Percentiles rank a stretch among this genome's conserved stretches.
Evolutionary conservation across 2,888 invertebrate genomes (phyloP).

Genomic region (Dynastes hyllus): DNA sequence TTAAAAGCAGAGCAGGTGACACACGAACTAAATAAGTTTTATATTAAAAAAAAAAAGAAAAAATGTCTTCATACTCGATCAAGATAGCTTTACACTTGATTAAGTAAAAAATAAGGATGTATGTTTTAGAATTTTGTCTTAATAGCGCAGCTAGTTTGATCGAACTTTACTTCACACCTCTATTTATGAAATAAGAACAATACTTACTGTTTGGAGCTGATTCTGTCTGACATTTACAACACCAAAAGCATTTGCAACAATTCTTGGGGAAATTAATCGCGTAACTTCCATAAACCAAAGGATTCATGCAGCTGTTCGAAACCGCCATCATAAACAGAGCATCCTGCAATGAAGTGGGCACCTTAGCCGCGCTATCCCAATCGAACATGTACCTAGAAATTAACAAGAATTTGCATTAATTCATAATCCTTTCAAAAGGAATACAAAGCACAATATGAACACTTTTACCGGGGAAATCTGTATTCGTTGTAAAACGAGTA

Average conservation of each 20-base stretch:
- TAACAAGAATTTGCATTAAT: background rate
- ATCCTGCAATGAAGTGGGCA: conserved; percentile 80
- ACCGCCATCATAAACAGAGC: conserved; percentile 86
- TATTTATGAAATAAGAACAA: background rate
- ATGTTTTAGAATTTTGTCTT: no score
- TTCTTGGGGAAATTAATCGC: conserved; percentile 75
- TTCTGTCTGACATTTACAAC: conserved; percentile 51
- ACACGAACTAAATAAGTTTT: background rate
- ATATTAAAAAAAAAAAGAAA: no score
- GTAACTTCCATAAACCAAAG: conserved; percentile 84
- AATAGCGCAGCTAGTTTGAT: no score
- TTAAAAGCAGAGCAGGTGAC: conserved; percentile 16
- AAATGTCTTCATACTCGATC: no score
- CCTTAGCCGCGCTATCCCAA: conserved; percentile 77
- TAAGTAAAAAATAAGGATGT: no score
- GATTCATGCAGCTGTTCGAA: conserved; percentile 87
- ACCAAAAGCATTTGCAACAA: conserved; percentile 64
- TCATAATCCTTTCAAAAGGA: no score
- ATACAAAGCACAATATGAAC: no score
- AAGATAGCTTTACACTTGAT: no score
- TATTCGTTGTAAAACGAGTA: no score
- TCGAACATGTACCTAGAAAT: conserved; percentile 80
- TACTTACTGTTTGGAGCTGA: conserved; percentile 33
- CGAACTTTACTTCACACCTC: background rate
- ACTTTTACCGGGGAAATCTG: no score